A percentile compares a stretch with the other conserved stretches of the same genome.
These are phyloP conservation scores for Ceriagrion tenellum DNA, from an alignment of 2,888 invertebrate species.

Conservation along the genomic window DNA sequence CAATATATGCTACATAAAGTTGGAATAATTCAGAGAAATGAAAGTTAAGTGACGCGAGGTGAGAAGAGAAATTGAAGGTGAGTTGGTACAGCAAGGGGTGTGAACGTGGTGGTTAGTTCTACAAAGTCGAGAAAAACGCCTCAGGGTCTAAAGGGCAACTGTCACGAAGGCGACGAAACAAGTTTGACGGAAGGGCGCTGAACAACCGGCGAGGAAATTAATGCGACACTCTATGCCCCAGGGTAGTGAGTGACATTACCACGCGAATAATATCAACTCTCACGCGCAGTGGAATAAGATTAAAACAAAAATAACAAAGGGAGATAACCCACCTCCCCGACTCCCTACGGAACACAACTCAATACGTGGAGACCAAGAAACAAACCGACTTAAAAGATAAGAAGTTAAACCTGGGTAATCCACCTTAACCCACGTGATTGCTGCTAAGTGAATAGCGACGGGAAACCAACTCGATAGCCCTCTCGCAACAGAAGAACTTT, in stretches of 20 bases:
- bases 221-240: background rate
- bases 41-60: background rate
- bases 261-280: background rate
- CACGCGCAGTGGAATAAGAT: background rate
- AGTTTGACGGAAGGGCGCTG: background rate
- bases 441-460: constrained; percentile 10
- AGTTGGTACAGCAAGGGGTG: background rate
- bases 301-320: background rate
- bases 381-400: background rate
- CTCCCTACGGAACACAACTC: background rate
- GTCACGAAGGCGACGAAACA: background rate
- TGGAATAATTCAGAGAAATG: too few relatives aligned
- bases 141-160: background rate
- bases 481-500: background rate
- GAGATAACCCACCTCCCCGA: background rate
- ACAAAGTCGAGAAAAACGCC: background rate
- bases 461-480: background rate
- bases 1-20: too few relatives aligned
- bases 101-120: background rate
- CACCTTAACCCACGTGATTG: background rate
- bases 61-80: background rate
- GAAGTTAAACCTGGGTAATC: background rate
- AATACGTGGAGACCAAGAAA: background rate
- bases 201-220: background rate
- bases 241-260: background rate